Evolutionary conservation across 2,797 vertebrate species (phyloP).

Genomic region (Allobates femoralis): DNA sequence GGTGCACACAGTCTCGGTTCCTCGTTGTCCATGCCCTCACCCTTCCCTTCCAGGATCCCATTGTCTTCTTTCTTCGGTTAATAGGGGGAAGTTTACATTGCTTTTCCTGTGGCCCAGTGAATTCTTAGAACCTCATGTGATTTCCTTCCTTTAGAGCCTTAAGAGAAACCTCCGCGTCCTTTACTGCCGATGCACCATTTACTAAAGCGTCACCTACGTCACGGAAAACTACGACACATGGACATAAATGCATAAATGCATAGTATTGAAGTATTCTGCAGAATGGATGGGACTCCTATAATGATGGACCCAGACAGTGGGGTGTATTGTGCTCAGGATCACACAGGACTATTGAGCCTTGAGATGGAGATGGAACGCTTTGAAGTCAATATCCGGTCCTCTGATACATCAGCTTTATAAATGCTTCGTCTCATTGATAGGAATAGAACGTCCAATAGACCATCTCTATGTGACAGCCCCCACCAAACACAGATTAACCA

Average conservation of each 20-base stretch:
- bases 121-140: constrained; percentile 50
- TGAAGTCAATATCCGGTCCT: constrained; percentile 43
- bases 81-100: constrained; percentile 62
- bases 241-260: not conserved
- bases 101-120: constrained; percentile 57
- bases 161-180: constrained; percentile 14
- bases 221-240: not conserved
- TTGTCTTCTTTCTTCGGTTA: constrained; percentile 56
- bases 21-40: constrained; percentile 11
- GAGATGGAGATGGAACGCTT: constrained; percentile 1
- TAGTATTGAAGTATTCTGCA: not conserved
- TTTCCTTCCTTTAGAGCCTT: constrained; percentile 56
- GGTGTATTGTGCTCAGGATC: constrained; percentile 25
- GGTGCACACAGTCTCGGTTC: constrained; percentile 35
- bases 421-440: not conserved
- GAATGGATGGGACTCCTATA: not conserved
- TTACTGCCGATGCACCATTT: not conserved
- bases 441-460: not conserved
- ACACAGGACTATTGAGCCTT: constrained; percentile 20
- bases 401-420: constrained; percentile 17
- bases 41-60: constrained; percentile 46
- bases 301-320: not conserved
- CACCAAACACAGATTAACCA: not conserved
- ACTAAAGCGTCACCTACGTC: not conserved
- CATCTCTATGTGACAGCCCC: not conserved